phyloP scores from a whole-genome alignment of 2,113 vertebrate genomes.

The Nyctereutes procyonoides region DNA sequence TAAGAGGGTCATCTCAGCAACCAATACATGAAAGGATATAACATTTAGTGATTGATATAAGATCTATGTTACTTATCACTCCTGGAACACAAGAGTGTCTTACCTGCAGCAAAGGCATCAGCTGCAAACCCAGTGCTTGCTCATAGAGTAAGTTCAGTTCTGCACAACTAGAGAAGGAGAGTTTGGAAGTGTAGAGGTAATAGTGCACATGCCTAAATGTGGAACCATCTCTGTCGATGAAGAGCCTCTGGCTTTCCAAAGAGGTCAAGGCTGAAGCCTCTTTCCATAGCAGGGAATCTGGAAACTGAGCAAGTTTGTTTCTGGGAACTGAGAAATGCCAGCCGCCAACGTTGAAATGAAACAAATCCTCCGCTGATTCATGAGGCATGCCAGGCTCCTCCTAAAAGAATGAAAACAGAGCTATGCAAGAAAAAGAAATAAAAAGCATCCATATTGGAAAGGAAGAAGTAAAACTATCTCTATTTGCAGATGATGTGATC shows the following conservation, averaged over 20 bases:
- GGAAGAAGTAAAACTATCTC: constrained; percentile 40
- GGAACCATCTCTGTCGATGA: constrained; percentile 84
- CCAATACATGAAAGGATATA: constrained; percentile 1
- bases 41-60: neutral
- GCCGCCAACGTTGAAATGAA: constrained; percentile 82
- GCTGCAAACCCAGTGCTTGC: constrained; percentile 82
- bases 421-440: constrained; percentile 37
- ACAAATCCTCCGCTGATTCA: constrained; percentile 76
- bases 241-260: constrained; percentile 77
- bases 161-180: constrained; percentile 79
- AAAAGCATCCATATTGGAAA: constrained; percentile 33
- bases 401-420: constrained; percentile 63
- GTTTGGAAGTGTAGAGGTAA: constrained; percentile 82
- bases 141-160: constrained; percentile 83
- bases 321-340: constrained; percentile 85
- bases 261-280: constrained; percentile 74
- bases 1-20: constrained; percentile 31
- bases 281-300: constrained; percentile 84
- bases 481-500: neutral
- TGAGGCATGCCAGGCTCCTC: constrained; percentile 70
- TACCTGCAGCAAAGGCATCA: constrained; percentile 84
- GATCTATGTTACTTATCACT: neutral
- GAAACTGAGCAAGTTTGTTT: constrained; percentile 80
- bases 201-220: constrained; percentile 85
- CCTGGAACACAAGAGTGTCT: constrained; percentile 14